Base-by-base conservation (phyloP, 2,797 vertebrate genomes). In the Notolabrus celidotus region DNA sequence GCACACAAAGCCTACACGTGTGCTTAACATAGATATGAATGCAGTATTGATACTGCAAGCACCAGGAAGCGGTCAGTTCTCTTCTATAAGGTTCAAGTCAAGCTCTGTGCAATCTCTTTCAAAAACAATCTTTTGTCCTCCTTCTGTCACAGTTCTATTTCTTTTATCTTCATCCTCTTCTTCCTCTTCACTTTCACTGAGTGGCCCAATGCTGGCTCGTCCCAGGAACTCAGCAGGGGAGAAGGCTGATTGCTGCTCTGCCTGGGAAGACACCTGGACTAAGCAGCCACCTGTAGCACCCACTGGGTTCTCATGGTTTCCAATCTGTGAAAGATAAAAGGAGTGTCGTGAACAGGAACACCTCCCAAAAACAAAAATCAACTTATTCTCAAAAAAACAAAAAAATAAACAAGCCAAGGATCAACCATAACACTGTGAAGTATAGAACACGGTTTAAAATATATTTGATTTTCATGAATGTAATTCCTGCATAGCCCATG, bases 71-170 rank as follows among this genome's bases (percentile, higher is more conserved):
- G 7, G 82, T 95, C 93, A 97, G 92, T 97, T 98, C 89, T 98
- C 97, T 90, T 98, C 97, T 86, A 97, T 97, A 74, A 97, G 95
- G 82, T 95, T 96, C 91, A 97, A 93, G 92, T 97, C 96, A 86
- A 97, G 94, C 91, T 98, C 97, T 86, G 95, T 95, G 89, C 96
- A 97, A 92, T 97, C 96, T 88, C 96, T 95, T 91, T 97, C 95
- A 86, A 96, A 97, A 66, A 96, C 88, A 84, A 92, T 94, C 80
- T 92, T 93, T 88, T 95, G 88, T 74, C 78, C 92, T 59, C 74
- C 91, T 19, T 83, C 76, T n/a, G 63, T 64, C 27, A 41, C 41
- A 71, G 71, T 91, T 73, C 71, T 89, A 46, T 93, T 86, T 71
- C 93, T 92, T 74, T 93, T 90, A 55, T 93, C 94, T 43, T 92